Base-by-base conservation (phyloP, 1,140 invertebrate species). In the Stegodyphus mimosarum region DNA sequence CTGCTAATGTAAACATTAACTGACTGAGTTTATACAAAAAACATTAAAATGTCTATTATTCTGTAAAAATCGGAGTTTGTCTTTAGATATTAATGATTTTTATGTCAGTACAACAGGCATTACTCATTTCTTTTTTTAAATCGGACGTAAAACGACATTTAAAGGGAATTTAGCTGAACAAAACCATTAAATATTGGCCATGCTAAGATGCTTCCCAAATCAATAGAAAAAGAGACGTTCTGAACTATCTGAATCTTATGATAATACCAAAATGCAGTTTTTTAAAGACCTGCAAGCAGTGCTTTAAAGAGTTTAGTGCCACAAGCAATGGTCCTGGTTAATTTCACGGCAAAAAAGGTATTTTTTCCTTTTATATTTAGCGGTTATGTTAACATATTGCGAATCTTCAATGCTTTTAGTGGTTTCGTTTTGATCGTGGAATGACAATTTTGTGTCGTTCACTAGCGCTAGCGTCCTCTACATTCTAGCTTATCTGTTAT, bases 401-500 rank as follows among this genome's bases (percentile, higher is more conserved):
- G n/a, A 51, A 33, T 64, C 10, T 64, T 78, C 15, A 18, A 53
- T 53, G 67, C 66, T 80, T 80, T 80, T 71, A 70, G 66, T 15
- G 67, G 50, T 80, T 60, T 6, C n/a, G 52, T 52, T 80, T 80
- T 53, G 50, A 33, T 80, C 52, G 64, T 15, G 10, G 67, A 52
- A 71, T 80, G 77, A 80, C 66, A 71, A 80, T 80, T 80, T 80
- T 33, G 33, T 51, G 76, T 69, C 76, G 69, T 78, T 78, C 64
- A 64, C n/a, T 55, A 55, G 49, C 50, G 51, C 10, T 5, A 15
- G 13, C 17, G 55, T 83, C 71, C 80, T 75, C 51, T 13, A 33
- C 64, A 18, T 55, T 73, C 17, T 55, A 76, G 81, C 81, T 84
- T 84, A 84, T 84, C 81, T 69, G 81, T 84, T 84, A 84, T 84